A percentile compares a stretch with the other conserved stretches of the same genome.
Evolutionary conservation across 2,888 invertebrate species (phyloP).

Genomic region (Cephus nigrinus): DNA sequence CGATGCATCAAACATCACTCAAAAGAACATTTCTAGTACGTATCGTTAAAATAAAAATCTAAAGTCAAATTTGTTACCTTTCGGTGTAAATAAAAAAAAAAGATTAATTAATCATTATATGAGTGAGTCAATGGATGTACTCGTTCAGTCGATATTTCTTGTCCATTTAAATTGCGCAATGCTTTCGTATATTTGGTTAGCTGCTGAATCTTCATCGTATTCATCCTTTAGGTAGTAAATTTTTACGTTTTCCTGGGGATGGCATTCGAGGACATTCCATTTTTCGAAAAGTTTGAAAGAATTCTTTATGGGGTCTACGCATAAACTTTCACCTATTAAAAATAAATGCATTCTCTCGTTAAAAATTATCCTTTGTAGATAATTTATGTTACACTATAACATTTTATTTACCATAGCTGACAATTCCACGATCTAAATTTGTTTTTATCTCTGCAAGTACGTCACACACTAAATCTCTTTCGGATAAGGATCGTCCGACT

Average conservation of each 20-base stretch:
- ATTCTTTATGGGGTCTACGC: conserved; percentile 87
- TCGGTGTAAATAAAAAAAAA: conserved; percentile 15
- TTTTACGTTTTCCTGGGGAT: conserved; percentile 54
- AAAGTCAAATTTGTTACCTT: not conserved
- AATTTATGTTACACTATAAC: not conserved
- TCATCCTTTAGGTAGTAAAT: conserved; percentile 56
- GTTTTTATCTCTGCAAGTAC: conserved; percentile 76
- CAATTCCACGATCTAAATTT: conserved; percentile 71
- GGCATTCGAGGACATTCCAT: conserved; percentile 80
- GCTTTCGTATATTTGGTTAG: conserved; percentile 50
- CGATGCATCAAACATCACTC: not conserved
- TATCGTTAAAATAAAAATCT: not conserved
- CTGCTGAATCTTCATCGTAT: conserved; percentile 51
- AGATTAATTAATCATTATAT: conserved; percentile 22
- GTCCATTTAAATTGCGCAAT: conserved; percentile 57
- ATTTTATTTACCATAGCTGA: conserved; percentile 72
- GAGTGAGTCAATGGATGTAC: not conserved
- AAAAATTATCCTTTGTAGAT: not conserved
- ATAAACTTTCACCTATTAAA: conserved; percentile 83
- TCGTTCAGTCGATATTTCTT: conserved; percentile 48
- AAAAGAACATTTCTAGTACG: not conserved
- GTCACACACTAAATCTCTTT: conserved; percentile 76
- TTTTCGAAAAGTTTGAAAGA: conserved; percentile 84
- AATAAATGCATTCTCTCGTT: not conserved
- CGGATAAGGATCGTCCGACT: conserved; percentile 71